phyloP scores from a whole-genome alignment of 2,888 invertebrate genomes.

The Aphidoletes aphidimyza region DNA sequence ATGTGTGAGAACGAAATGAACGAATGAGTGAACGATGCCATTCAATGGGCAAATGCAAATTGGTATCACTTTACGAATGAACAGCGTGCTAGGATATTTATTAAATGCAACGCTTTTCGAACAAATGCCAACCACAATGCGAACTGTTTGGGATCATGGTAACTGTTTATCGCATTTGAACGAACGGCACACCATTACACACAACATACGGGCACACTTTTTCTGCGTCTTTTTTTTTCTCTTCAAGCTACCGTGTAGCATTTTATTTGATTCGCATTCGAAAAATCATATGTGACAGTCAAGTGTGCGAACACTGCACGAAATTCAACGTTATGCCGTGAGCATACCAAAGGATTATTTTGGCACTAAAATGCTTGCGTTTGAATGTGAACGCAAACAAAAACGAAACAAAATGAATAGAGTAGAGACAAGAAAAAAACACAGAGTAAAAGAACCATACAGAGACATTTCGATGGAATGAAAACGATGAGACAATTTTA shows the following conservation, averaged over 20 bases:
- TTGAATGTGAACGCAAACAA: not conserved
- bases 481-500: conserved; percentile 49
- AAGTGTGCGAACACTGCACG: not conserved
- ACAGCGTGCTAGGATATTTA: conserved; percentile 36
- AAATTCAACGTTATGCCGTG: not conserved
- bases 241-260: not conserved
- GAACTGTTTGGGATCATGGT: conserved; percentile 16
- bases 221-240: not conserved
- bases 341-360: conserved; percentile 49
- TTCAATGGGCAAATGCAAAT: conserved; percentile 28
- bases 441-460: not conserved
- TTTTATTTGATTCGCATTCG: conserved; percentile 43
- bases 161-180: conserved; percentile 44
- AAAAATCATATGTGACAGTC: conserved; percentile 37
- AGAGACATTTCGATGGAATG: not conserved
- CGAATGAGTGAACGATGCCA: not conserved
- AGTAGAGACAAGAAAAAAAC: not conserved
- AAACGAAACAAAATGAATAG: not conserved
- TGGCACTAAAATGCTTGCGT: conserved; percentile 34
- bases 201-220: not conserved
- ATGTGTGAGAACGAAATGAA: not conserved
- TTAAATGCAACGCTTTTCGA: conserved; percentile 25
- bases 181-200: no score
- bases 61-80: conserved; percentile 22
- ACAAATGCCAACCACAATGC: conserved; percentile 10